Evolutionary conservation across 2,113 vertebrate genomes (phyloP), one percentile per base, ranked within the genome.

Genomic region (Aythya baeri): DNA sequence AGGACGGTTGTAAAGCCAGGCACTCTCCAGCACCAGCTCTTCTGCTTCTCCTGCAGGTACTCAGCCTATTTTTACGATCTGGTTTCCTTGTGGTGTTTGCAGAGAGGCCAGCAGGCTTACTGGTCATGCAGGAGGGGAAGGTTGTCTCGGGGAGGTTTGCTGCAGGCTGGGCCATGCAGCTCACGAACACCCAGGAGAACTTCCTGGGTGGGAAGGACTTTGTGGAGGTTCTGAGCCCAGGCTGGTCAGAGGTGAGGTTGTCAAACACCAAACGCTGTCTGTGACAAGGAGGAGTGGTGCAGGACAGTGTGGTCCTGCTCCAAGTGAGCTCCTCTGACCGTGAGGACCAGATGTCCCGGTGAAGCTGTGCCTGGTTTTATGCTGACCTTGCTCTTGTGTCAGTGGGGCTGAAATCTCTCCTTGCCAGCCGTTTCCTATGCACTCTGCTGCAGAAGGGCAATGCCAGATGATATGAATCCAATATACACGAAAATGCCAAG

Each of bases 1-100:
- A 76, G 87, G 25, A 49, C 0, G 0, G 29, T 7, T 31, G 1
- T 0, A 46, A 50, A 31, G 26, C 32, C 22, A 25, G 46, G 68
- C 10, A 6, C 50, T 41, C 38, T 6, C 46, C 0, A 1, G 46
- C 1, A 1, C 20, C 2, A 1, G 38, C 34, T 44, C 2, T 3
- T 18, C 0, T 0, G 36, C 20, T 32, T 26, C 44, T 58, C 50
- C 61, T 3, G 0, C 49, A 95, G 93, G 93, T 94, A 89, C 55
- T 25, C 22, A 41, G 32, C 12, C 13, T 11, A 2, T 11, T 55
- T 91, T 11, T 38, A 6, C 25, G 18, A 5, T 5, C 29, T 0
- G 0, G 0, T 76, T 76, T 38, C 65, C 55, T 62, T 10, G 7
- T 21, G 2, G n/a, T 2, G 8, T 46, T 57, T 49, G 12, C 43